Conservation (phyloP, 2,113 vertebrate species). For the Periophthalmus modestus region DNA sequence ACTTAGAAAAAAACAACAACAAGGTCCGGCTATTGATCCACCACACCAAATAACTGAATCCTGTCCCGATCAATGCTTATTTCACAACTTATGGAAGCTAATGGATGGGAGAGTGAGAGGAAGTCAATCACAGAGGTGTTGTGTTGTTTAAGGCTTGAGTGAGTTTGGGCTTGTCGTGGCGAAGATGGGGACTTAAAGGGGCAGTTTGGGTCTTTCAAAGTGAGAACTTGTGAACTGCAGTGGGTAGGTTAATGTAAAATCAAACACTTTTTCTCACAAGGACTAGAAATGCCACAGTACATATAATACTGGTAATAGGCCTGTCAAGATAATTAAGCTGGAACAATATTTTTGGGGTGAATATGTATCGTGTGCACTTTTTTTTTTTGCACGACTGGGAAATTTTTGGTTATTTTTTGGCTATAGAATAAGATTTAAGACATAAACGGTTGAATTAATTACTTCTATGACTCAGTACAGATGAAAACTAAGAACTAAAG, state of each 20-base stretch:
- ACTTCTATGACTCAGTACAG: no score
- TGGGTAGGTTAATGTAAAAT: neutral
- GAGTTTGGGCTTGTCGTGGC: slow-evolving; percentile 28
- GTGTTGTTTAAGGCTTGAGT: slow-evolving; percentile 37
- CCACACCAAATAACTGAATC: slow-evolving; percentile 71
- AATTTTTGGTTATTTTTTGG: no score
- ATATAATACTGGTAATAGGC: neutral
- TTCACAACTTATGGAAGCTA: slow-evolving; percentile 72
- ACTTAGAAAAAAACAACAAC: slow-evolving; percentile 58
- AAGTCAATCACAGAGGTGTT: slow-evolving; percentile 67
- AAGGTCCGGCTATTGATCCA: slow-evolving; percentile 74
- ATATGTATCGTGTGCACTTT: no score
- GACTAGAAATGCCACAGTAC: neutral
- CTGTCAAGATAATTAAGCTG: no score
- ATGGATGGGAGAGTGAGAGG: slow-evolving; percentile 61
- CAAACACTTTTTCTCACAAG: neutral
- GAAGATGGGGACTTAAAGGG: slow-evolving; percentile 18
- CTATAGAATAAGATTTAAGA: no score
- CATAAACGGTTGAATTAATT: no score
- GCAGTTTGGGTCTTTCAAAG: neutral
- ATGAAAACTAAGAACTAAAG: no score
- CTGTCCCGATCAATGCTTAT: slow-evolving; percentile 62
- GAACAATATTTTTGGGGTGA: no score
- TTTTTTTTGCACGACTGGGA: no score
- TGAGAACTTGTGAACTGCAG: neutral